Percentiles rank a stretch among this genome's conserved stretches.
These are phyloP conservation scores for Gymnorhina tibicen DNA, from an alignment of 2,113 vertebrate genomes.

Conservation along the genomic window DNA sequence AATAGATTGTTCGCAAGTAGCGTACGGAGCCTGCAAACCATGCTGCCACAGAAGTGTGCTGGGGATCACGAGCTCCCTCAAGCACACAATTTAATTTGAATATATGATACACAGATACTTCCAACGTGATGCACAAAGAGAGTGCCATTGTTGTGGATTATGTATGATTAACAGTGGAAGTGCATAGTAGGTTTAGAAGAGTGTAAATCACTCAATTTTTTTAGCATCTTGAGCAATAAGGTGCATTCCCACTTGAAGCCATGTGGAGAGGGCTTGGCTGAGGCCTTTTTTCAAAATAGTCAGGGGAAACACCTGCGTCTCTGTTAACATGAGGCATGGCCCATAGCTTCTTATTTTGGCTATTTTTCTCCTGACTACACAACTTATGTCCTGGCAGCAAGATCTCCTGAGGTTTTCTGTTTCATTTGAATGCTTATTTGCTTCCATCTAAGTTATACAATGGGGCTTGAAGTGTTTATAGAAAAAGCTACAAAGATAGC, in stretches of 20 bases:
- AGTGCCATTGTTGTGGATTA: constrained; percentile 15
- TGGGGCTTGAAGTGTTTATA: not conserved
- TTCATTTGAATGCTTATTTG: constrained; percentile 42
- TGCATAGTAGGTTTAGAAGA: not conserved
- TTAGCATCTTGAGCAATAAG: not conserved
- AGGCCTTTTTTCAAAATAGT: constrained; percentile 17
- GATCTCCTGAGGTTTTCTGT: not conserved
- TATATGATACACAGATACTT: not conserved
- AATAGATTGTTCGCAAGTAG: not conserved
- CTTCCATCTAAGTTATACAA: not conserved
- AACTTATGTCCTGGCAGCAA: constrained; percentile 10
- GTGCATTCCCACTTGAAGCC: not conserved
- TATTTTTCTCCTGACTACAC: constrained; percentile 24
- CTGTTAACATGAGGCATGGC: not conserved
- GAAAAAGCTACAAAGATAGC: constrained; percentile 17
- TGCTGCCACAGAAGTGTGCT: constrained; percentile 10
- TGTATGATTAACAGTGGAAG: not conserved
- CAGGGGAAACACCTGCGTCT: constrained; percentile 18
- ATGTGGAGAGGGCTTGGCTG: not conserved
- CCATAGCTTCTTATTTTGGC: not conserved
- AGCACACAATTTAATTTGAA: constrained; percentile 44
- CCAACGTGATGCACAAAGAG: not conserved
- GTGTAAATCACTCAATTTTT: constrained; percentile 8
- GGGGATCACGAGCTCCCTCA: not conserved
- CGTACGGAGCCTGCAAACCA: not conserved